These are phyloP conservation scores for Amphipyra berbera DNA, from an alignment of 2,888 invertebrate species.

Conservation along the genomic window DNA sequence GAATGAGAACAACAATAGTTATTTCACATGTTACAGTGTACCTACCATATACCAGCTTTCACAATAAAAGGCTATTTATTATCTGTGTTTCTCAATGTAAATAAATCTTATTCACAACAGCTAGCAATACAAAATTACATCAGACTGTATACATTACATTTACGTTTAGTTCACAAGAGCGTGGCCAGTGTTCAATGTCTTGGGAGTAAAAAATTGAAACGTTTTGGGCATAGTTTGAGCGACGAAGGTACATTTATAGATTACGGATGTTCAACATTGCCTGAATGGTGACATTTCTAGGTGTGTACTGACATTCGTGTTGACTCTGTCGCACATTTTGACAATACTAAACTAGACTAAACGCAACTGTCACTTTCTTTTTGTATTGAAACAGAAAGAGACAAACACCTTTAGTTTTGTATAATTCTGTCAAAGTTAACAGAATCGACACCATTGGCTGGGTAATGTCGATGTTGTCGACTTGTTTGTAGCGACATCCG, in stretches of 20 bases:
- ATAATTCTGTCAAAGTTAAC: too few relatives aligned
- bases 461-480: slow-evolving; percentile 26
- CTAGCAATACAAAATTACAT: slow-evolving; percentile 89
- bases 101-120: slow-evolving; percentile 90
- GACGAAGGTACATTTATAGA: slow-evolving; percentile 13
- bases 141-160: slow-evolving; percentile 77
- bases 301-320: slow-evolving; percentile 13
- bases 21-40: slow-evolving; percentile 89
- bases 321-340: too few relatives aligned
- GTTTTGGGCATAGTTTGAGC: slow-evolving; percentile 43
- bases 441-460: too few relatives aligned
- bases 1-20: slow-evolving; percentile 90
- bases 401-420: too few relatives aligned
- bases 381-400: too few relatives aligned
- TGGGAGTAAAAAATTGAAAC: slow-evolving; percentile 29
- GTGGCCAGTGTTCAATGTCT: slow-evolving; percentile 64
- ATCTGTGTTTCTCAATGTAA: slow-evolving; percentile 87
- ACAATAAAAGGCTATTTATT: slow-evolving; percentile 88
- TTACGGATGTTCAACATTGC: slow-evolving; percentile 12
- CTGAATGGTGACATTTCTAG: slow-evolving; percentile 3
- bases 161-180: slow-evolving; percentile 59
- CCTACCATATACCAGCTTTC: slow-evolving; percentile 87
- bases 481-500: slow-evolving; percentile 1
- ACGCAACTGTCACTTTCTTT: too few relatives aligned
- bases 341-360: too few relatives aligned